Evolutionary conservation across 2,888 invertebrate genomes (phyloP).

Genomic region (Eucriotettix oculatus): DNA sequence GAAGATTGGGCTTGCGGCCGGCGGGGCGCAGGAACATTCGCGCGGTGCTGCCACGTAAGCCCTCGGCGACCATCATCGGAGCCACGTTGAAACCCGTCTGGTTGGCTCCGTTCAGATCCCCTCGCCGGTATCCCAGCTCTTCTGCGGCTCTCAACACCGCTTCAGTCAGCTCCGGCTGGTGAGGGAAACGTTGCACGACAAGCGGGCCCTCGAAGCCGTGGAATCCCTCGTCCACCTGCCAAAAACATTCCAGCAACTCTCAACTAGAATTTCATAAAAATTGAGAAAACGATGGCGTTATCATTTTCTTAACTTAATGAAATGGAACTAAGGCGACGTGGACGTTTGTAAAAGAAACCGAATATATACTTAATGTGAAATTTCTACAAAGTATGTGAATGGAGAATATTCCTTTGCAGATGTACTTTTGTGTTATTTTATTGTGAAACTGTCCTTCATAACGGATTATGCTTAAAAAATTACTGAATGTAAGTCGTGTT

Average conservation of each 20-base stretch:
- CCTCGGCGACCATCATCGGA: slow-evolving; percentile 17
- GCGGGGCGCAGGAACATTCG: slow-evolving; percentile 31
- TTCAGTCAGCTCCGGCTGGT: slow-evolving; percentile 22
- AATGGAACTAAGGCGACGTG: no score
- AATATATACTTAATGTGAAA: no score
- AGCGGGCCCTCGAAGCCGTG: slow-evolving; percentile 25
- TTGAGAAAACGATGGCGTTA: no score
- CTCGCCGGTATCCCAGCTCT: slow-evolving; percentile 22
- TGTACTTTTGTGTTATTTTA: no score
- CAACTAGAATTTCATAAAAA: no score
- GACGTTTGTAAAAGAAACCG: no score
- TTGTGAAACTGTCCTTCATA: no score
- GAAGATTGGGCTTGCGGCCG: slow-evolving; percentile 6
- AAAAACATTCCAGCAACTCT: neutral
- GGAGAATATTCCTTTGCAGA: no score
- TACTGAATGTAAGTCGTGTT: no score
- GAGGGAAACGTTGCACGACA: slow-evolving; percentile 24
- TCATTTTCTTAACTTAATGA: no score
- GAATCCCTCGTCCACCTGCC: slow-evolving; percentile 16
- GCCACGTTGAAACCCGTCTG: slow-evolving; percentile 12
- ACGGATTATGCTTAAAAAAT: no score
- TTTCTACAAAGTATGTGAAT: no score
- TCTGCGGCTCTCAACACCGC: slow-evolving; percentile 24
- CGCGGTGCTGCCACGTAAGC: slow-evolving; percentile 27
- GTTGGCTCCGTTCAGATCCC: slow-evolving; percentile 22